Evolutionary conservation across 1,140 invertebrate genomes (phyloP), one percentile per base, ranked within the genome.

Genomic region (Xylocopa sonorina): DNA sequence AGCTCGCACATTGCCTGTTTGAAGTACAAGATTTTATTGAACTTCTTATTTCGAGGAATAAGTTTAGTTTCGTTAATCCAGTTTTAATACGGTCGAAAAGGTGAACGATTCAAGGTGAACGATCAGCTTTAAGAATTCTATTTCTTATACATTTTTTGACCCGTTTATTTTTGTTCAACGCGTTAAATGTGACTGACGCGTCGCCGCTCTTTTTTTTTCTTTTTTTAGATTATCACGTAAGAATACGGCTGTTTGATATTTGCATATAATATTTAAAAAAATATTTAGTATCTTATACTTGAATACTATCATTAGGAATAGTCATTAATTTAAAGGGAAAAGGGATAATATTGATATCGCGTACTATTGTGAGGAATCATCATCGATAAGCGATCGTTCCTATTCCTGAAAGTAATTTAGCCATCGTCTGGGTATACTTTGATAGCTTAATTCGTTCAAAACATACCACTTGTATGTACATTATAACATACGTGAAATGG

Each of bases 1-100:
- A n/a, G n/a, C n/a, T n/a, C n/a, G n/a, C n/a, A n/a, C n/a, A n/a
- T n/a, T n/a, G n/a, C n/a, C n/a, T n/a, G n/a, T n/a, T 58, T 12
- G 24, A 58, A 2, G 7, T 10, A 21, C 2, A 29, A 4, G 18
- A 57, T 57, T 57, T 57, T 10, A 3, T 32, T 7, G 43, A 14
- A 18, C 5, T 18, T 32, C 7, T 32, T 57, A 32, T 21, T 32
- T 57, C 18, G 14, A 10, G 6, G 10, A 12, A 14, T 14, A n/a
- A 58, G 32, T 32, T 32, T 32, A 32, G 7, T 0, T 58, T 58
- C 9, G 10, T 34, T 34, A 9, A 16, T 34, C 9, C 3, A 16
- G n/a, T 58, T 58, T 58, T 43, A n/a, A 57, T 34, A 18, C 29
- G n/a, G n/a, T n/a, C n/a, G n/a, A n/a, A 67, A 10, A 68, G 7